These are phyloP conservation scores for Leuciscus idus DNA, from an alignment of 2,113 vertebrate species.

Conservation along the genomic window DNA sequence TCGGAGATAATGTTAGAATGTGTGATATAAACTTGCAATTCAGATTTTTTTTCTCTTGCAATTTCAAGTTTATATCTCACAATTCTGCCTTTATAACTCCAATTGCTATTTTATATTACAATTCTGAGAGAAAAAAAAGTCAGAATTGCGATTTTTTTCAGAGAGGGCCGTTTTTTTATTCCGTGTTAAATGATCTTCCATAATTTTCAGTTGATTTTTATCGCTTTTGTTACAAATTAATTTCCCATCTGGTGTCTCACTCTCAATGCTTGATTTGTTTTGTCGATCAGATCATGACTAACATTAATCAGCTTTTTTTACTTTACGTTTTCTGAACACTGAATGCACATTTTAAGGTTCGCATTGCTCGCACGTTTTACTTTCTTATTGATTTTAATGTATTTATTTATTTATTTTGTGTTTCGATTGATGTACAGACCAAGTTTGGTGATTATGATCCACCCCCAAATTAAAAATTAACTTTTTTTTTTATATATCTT, in stretches of 20 bases:
- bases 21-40: too few species aligned
- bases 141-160: too few species aligned
- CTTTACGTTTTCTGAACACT: not conserved
- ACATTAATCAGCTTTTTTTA: not conserved
- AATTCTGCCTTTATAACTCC: too few species aligned
- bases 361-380: not conserved
- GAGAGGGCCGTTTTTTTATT: too few species aligned
- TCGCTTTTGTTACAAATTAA: not conserved
- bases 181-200: too few species aligned
- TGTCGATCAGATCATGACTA: not conserved
- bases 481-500: not conserved
- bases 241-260: not conserved
- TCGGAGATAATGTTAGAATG: too few species aligned
- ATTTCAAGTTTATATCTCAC: too few species aligned
- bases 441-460: slow-evolving; percentile 43
- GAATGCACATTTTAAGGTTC: not conserved
- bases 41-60: too few species aligned
- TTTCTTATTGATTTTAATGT: slow-evolving; percentile 29
- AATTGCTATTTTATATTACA: too few species aligned
- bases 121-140: too few species aligned
- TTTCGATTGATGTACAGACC: slow-evolving; percentile 41
- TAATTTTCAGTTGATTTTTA: too few species aligned
- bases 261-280: not conserved
- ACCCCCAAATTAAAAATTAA: not conserved
- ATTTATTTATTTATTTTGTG: slow-evolving; percentile 57